Conservation (phyloP, 2,888 invertebrate genomes). For the Craniophora ligustri region DNA sequence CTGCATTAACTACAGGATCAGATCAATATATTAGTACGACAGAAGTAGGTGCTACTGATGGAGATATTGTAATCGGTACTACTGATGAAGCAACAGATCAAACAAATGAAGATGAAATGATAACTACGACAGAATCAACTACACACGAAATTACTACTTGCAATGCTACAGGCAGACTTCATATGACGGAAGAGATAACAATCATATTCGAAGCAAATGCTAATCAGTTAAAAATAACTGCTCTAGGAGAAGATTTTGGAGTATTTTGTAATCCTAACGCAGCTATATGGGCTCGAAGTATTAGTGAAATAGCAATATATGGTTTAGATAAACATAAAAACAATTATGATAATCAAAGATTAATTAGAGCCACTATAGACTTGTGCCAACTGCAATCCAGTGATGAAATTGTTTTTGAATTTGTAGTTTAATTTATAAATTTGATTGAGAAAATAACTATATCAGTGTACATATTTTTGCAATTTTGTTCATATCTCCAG, state of each 20-base stretch:
- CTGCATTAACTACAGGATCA: not conserved
- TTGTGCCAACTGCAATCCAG: slow-evolving; percentile 64
- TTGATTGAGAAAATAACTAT: too few species aligned
- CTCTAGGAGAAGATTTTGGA: slow-evolving; percentile 62
- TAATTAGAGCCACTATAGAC: slow-evolving; percentile 59
- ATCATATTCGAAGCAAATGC: slow-evolving; percentile 66
- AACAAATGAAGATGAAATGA: slow-evolving; percentile 12
- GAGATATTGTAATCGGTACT: not conserved
- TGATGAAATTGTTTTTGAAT: slow-evolving; percentile 47
- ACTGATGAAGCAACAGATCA: not conserved
- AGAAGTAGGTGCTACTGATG: not conserved
- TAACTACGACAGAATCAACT: slow-evolving; percentile 12
- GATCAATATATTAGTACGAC: not conserved
- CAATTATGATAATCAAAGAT: slow-evolving; percentile 76
- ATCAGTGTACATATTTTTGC: too few species aligned
- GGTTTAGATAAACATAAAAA: slow-evolving; percentile 74
- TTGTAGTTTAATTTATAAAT: slow-evolving; percentile 26
- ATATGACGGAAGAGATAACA: slow-evolving; percentile 63
- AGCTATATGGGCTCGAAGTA: slow-evolving; percentile 59
- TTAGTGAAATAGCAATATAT: slow-evolving; percentile 71
- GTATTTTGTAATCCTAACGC: slow-evolving; percentile 60
- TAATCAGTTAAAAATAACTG: slow-evolving; percentile 62
- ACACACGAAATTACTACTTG: slow-evolving; percentile 36
- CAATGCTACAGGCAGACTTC: slow-evolving; percentile 70
- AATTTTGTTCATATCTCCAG: not conserved